Evolutionary conservation across 2,888 invertebrate species (phyloP), one percentile per base, ranked within the genome.

Genomic region (Cantharis rufa): DNA sequence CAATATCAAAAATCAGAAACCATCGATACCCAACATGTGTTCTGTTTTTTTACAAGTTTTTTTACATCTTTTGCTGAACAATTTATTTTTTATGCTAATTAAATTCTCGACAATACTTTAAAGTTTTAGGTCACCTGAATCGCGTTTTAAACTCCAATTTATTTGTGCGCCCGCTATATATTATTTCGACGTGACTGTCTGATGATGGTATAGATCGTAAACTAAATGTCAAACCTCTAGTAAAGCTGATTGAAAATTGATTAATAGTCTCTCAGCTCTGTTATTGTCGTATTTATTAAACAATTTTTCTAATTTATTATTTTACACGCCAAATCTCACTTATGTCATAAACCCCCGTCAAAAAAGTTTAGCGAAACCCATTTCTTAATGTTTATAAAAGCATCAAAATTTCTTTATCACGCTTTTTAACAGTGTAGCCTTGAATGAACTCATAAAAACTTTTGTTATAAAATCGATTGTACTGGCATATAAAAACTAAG

Each of bases 201-300:
- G 32, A 4, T n/a, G 32, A 13, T 48, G 48, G 48, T 48, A n/a
- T n/a, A n/a, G 48, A 48, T 48, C 48, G 48, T 48, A 48, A 48
- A n/a, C 48, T n/a, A 48, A 48, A 48, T 48, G 48, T 48, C 48
- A 48, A 48, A 48, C 48, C 48, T 66, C 64, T n/a, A 48, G 48
- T 66, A n/a, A 77, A 77, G 77, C 77, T 77, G 77, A 74, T 72
- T 77, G 77, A 77, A 77, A 77, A 77, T 77, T 71, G 21, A 75
- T 69, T 66, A 69, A 74, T 77, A 69, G 77, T 71, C 77, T 74
- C 32, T 74, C 74, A 77, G 77, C 77, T 77, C 74, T 72, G 16
- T 15, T 69, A 62, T 15, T 18, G 18, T 63, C 1, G 48, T 48
- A 48, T 48, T 48, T 48, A 48, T 48, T 7, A 48, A 48, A 48